A percentile compares a stretch with the other conserved stretches of the same genome.
phyloP scores from a whole-genome alignment of 2,113 vertebrate species.

The Spea bombifrons region DNA sequence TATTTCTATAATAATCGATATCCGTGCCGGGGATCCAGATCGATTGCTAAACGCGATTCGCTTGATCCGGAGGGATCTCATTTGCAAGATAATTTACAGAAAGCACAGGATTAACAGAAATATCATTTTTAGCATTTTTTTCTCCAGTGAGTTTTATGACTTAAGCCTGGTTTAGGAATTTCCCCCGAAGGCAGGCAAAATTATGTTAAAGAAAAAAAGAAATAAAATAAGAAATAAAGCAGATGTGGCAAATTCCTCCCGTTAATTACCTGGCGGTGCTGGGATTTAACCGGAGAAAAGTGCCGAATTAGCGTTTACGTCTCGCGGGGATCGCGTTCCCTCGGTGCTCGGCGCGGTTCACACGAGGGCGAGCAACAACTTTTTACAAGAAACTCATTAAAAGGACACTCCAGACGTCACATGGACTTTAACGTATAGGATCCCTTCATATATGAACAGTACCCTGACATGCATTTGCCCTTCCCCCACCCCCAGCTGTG shows the following conservation, averaged over 20 bases:
- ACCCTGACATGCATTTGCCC: neutral
- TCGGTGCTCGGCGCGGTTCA: neutral
- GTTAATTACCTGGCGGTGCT: neutral
- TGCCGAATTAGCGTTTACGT: neutral
- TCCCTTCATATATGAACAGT: neutral
- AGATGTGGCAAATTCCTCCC: neutral
- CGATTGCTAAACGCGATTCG: neutral
- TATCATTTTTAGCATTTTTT: slow-evolving; percentile 2
- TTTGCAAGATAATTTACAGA: neutral
- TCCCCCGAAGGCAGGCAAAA: neutral
- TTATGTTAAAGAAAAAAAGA: neutral
- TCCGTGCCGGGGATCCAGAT: neutral
- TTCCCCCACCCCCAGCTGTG: neutral
- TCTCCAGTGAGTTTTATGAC: slow-evolving; percentile 7
- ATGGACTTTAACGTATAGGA: neutral
- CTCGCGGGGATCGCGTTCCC: no score
- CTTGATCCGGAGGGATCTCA: neutral
- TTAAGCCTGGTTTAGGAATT: neutral
- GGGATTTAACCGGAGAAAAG: neutral
- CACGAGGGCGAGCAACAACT: neutral
- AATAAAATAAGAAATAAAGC: neutral
- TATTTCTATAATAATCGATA: neutral
- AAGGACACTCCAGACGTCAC: neutral
- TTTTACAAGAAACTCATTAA: no score
- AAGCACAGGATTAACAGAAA: neutral